Conservation (phyloP, 1,140 invertebrate species). For the Drosophila sulfurigaster region DNA sequence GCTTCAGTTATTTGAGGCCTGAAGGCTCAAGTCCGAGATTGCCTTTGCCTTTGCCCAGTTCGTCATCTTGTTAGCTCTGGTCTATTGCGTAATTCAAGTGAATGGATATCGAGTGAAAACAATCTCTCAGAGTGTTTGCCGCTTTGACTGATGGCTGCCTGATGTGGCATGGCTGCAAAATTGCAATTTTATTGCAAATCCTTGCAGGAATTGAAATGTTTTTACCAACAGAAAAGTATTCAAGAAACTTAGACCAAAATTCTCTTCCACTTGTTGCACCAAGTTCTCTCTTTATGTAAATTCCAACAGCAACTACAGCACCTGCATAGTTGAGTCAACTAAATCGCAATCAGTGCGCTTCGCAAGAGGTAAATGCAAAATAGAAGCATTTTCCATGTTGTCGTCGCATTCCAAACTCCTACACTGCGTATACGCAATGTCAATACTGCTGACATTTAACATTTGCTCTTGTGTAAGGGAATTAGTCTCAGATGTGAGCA, state of each 20-base stretch:
- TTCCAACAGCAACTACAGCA: constrained; percentile 7
- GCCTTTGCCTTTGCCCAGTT: background rate
- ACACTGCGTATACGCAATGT: constrained; percentile 57
- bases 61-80: background rate
- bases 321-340: constrained; percentile 34
- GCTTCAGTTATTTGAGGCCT: background rate
- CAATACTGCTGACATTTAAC: constrained; percentile 20
- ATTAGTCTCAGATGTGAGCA: constrained; percentile 36
- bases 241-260: background rate
- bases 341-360: constrained; percentile 42
- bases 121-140: constrained; percentile 13
- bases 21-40: background rate
- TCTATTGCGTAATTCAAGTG: constrained; percentile 8
- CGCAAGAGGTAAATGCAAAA: constrained; percentile 36
- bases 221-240: background rate
- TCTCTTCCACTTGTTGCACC: background rate
- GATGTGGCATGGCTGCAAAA: constrained; percentile 22
- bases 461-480: constrained; percentile 14
- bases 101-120: constrained; percentile 15
- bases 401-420: background rate
- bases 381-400: background rate
- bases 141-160: constrained; percentile 39
- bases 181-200: constrained; percentile 46
- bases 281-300: background rate
- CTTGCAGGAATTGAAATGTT: constrained; percentile 51